Evolutionary conservation across 2,113 vertebrate species (phyloP).

Genomic region (Dascyllus trimaculatus): DNA sequence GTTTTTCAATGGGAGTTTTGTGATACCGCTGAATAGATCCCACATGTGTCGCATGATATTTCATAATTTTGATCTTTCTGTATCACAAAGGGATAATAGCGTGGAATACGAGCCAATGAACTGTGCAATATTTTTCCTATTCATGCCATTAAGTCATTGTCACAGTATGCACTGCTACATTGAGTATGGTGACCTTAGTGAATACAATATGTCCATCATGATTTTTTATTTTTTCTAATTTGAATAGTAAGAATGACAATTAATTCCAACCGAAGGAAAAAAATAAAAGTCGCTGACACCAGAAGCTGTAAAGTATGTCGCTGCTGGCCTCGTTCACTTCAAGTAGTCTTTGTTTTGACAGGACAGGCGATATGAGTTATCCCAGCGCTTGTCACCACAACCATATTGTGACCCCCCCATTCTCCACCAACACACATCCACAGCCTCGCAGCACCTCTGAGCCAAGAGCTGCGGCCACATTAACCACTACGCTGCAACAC

Average conservation of each 20-base stretch:
- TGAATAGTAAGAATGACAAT: constrained; percentile 45
- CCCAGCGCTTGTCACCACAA: constrained; percentile 62
- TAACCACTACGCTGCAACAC: constrained; percentile 73
- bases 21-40: constrained; percentile 79
- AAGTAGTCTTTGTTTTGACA: constrained; percentile 77
- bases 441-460: constrained; percentile 49
- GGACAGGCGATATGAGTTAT: constrained; percentile 60
- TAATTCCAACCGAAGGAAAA: constrained; percentile 12
- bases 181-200: constrained; percentile 59
- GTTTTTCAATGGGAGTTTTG: constrained; percentile 77
- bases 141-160: constrained; percentile 80
- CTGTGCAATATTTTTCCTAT: constrained; percentile 72
- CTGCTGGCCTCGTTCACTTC: constrained; percentile 50
- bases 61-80: constrained; percentile 75
- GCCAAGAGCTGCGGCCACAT: constrained; percentile 71
- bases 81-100: constrained; percentile 76
- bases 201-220: constrained; percentile 69
- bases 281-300: constrained; percentile 32
- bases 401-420: constrained; percentile 58
- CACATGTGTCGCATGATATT: constrained; percentile 79
- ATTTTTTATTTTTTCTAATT: not conserved
- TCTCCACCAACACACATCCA: constrained; percentile 5
- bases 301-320: constrained; percentile 20
- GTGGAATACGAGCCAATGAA: constrained; percentile 64
- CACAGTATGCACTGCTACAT: constrained; percentile 66